phyloP scores from a whole-genome alignment of 2,888 invertebrate genomes.

The Gibbula magus region DNA sequence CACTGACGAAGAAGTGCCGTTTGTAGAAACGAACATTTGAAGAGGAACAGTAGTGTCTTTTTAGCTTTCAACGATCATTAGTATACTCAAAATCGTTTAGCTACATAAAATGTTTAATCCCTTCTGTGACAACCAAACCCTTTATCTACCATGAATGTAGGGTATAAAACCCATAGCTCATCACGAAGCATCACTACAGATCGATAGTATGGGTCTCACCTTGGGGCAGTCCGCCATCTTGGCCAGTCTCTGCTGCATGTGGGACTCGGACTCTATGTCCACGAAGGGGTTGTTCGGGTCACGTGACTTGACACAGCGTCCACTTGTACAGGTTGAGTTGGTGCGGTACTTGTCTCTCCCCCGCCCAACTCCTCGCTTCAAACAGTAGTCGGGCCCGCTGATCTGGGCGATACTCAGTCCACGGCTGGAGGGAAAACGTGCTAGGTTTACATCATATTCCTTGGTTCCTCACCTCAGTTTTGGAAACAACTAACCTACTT shows the following conservation, averaged over 20 bases:
- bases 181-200: not conserved
- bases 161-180: too few species aligned
- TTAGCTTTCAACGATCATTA: too few species aligned
- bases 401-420: slow-evolving; percentile 66
- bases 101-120: too few species aligned
- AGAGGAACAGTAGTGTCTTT: too few species aligned
- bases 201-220: slow-evolving; percentile 21
- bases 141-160: too few species aligned
- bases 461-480: too few species aligned
- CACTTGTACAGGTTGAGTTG: slow-evolving; percentile 46
- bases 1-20: too few species aligned
- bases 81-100: too few species aligned
- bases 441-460: too few species aligned
- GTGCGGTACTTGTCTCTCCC: slow-evolving; percentile 41
- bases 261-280: slow-evolving; percentile 58
- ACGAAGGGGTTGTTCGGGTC: slow-evolving; percentile 42
- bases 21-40: too few species aligned
- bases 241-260: slow-evolving; percentile 55
- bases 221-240: slow-evolving; percentile 39
- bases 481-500: too few species aligned
- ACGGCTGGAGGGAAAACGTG: slow-evolving; percentile 50
- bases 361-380: slow-evolving; percentile 53
- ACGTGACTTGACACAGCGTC: slow-evolving; percentile 41
- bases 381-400: slow-evolving; percentile 69
- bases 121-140: too few species aligned